Evolutionary conservation across 2,797 vertebrate species (phyloP), one percentile per base, ranked within the genome.

Genomic region (Mormyrus hasselquistii): DNA sequence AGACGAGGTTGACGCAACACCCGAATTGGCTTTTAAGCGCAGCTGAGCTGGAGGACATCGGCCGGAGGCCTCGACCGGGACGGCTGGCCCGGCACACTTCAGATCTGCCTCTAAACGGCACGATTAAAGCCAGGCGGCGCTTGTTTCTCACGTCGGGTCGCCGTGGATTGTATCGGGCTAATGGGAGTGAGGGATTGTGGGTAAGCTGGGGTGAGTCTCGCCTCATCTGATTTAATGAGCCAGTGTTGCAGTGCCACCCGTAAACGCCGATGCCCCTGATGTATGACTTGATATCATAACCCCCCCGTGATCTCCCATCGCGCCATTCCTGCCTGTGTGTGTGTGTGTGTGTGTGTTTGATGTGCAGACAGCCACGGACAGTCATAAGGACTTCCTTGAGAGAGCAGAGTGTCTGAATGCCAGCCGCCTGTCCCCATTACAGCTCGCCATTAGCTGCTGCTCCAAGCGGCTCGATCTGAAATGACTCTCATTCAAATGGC

Each of bases 61-160:
- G 73, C 16, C 5, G 7, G 19, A 9, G 19, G 41, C 16, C 73
- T 79, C 7, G 16, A n/a, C 38, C 2, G 16, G 73, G 73, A 9
- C 16, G 5, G 0, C 38, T 8, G 69, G 14, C 14, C 19, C 5
- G 9, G 12, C 69, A 1, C 38, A 19, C 38, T 2, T n/a, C 19
- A 7, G 73, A 47, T 8, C 73, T n/a, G 38, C 38, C 34, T 14
- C 34, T 79, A 44, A 9, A 9, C 7, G 7, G 41, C 73, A 3
- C 19, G 19, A 41, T 93, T 94, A 90, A 93, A 93, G 92, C 89
- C 94, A 92, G 86, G 85, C 0, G 2, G 65, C 82, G 8, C 90
- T 92, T 93, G 92, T 92, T 93, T 92, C 89, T 90, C 62, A 12
- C 4, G 12, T 38, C 2, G 12, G 65, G 65, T 73, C 29, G 12